These are phyloP conservation scores for Phenganax marumi DNA, from an alignment of 92 coral and sea anemone genomes.

Conservation along the genomic window DNA sequence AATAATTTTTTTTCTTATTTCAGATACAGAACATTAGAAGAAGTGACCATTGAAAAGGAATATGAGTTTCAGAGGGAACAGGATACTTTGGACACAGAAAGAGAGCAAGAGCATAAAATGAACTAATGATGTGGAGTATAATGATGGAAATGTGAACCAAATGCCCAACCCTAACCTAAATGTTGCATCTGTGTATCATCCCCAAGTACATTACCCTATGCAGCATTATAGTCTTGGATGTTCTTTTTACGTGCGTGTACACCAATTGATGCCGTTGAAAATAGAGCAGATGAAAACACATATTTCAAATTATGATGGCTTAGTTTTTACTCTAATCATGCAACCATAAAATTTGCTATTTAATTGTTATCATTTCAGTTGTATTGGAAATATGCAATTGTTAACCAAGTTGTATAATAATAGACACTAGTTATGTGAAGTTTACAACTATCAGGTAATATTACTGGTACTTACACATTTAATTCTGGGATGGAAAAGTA, in stretches of 20 bases:
- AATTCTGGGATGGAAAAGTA: not conserved
- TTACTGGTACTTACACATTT: conserved; percentile 2
- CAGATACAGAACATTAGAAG: conserved; percentile 2
- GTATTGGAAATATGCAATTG: not conserved
- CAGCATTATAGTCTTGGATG: not conserved
- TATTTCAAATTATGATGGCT: conserved; percentile 19
- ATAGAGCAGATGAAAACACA: not conserved
- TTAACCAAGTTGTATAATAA: not conserved
- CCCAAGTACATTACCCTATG: not conserved
- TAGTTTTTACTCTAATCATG: not conserved
- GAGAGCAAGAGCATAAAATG: conserved; percentile 8
- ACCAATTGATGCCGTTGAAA: not conserved
- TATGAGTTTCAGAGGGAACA: conserved; percentile 12
- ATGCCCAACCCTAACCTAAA: conserved; percentile 4
- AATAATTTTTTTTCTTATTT: not conserved
- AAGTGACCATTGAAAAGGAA: not conserved
- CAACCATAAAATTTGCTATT: not conserved
- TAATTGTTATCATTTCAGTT: not conserved
- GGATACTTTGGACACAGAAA: conserved; percentile 10
- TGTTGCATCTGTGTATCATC: not conserved
- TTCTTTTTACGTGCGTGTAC: not conserved
- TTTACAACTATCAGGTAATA: not conserved
- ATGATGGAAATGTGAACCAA: conserved; percentile 10
- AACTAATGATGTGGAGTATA: not conserved
- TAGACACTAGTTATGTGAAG: not conserved